A percentile compares a stretch with the other conserved stretches of the same genome.
Evolutionary conservation across 2,113 vertebrate genomes (phyloP).

Genomic region (rabbit (Oryctolagus cuniculus)): mOryCun1.1 NC_091436.1:68230001-68230500

Average conservation of each 20-base stretch:
- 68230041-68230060: neutral
- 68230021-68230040: neutral
- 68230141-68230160: neutral
- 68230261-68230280: neutral
- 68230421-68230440: no score
- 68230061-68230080: neutral
- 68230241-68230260: neutral
- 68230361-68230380: no score
- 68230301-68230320: no score
- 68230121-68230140: neutral
- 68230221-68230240: neutral
- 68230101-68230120: neutral
- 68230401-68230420: no score
- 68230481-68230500: no score
- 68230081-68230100: neutral
- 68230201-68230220: neutral
- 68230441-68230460: no score
- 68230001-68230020: neutral
- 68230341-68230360: no score
- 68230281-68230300: neutral
- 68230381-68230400: no score
- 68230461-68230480: no score
- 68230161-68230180: neutral
- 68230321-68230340: no score
- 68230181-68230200: no score